Percentiles rank a stretch among this genome's conserved stretches.
Conservation (phyloP, 2,888 invertebrate species). For the Schizotus pectinicornis region DNA sequence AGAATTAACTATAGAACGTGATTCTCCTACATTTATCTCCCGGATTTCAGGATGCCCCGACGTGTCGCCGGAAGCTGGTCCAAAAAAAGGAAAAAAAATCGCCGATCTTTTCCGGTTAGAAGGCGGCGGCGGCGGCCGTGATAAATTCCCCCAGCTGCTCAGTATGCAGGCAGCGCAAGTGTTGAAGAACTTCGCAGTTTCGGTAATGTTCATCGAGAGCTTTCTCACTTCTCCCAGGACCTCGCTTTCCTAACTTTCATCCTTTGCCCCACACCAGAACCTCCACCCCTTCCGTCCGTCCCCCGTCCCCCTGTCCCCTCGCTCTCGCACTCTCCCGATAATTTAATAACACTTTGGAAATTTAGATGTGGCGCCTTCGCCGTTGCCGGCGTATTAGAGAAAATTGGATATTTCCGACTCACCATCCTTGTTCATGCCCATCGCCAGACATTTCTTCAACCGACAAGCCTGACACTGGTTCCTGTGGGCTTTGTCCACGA, state of each 20-base stretch:
- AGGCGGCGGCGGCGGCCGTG: conserved; percentile 11
- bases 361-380: conserved; percentile 22
- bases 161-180: conserved; percentile 49
- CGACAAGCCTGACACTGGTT: conserved; percentile 99
- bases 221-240: conserved; percentile 52
- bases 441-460: conserved; percentile 95
- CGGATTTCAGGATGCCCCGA: neutral
- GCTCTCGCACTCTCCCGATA: conserved; percentile 33
- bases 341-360: conserved; percentile 44
- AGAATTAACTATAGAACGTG: too few species aligned
- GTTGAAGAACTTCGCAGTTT: conserved; percentile 53
- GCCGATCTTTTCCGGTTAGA: neutral
- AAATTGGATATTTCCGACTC: conserved; percentile 57
- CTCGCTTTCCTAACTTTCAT: conserved; percentile 48
- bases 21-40: neutral
- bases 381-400: neutral
- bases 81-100: neutral
- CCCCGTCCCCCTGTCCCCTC: conserved; percentile 14
- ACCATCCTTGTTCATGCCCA: conserved; percentile 99
- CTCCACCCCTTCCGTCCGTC: conserved; percentile 9
- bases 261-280: conserved; percentile 41
- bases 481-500: conserved; percentile 98
- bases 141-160: conserved; percentile 44
- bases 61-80: too few species aligned
- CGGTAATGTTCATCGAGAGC: conserved; percentile 52